These are phyloP conservation scores for Dicyrtomina minuta DNA, from an alignment of 2,888 invertebrate species.

Conservation along the genomic window DNA sequence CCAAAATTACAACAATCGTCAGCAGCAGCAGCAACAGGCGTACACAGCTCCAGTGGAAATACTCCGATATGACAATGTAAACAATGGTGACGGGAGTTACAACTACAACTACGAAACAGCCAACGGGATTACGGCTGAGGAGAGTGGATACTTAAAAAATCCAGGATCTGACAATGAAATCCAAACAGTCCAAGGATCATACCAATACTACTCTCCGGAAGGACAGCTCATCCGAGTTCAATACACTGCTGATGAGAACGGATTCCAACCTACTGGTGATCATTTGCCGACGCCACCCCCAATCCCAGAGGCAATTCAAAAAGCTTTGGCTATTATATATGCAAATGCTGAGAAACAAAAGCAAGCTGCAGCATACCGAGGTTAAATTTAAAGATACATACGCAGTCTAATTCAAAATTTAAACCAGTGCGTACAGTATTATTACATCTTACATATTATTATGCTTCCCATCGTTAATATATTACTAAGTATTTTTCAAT, in stretches of 20 bases:
- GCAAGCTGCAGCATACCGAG: too few species aligned
- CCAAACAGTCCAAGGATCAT: constrained; percentile 69
- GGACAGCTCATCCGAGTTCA: constrained; percentile 58
- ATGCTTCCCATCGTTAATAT: too few species aligned
- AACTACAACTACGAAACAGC: constrained; percentile 68
- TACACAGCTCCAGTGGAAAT: constrained; percentile 25
- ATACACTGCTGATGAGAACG: too few species aligned
- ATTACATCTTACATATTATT: too few species aligned
- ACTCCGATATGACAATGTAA: constrained; percentile 44
- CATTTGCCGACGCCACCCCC: too few species aligned
- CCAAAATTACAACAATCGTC: neutral
- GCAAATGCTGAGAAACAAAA: constrained; percentile 39
- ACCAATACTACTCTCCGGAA: constrained; percentile 72
- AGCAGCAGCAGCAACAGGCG: constrained; percentile 1
- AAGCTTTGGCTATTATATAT: constrained; percentile 45
- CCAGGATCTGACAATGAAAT: constrained; percentile 58
- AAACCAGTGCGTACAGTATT: too few species aligned
- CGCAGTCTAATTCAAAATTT: too few species aligned
- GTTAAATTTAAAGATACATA: too few species aligned
- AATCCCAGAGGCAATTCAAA: constrained; percentile 48
- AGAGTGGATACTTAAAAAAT: constrained; percentile 71
- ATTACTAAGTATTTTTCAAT: too few species aligned
- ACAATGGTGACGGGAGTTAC: constrained; percentile 49
- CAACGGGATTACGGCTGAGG: constrained; percentile 71
- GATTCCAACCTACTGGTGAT: too few species aligned